These are phyloP conservation scores for Pseudomugil tenellus DNA, from an alignment of 2,797 vertebrate species.

Conservation along the genomic window DNA sequence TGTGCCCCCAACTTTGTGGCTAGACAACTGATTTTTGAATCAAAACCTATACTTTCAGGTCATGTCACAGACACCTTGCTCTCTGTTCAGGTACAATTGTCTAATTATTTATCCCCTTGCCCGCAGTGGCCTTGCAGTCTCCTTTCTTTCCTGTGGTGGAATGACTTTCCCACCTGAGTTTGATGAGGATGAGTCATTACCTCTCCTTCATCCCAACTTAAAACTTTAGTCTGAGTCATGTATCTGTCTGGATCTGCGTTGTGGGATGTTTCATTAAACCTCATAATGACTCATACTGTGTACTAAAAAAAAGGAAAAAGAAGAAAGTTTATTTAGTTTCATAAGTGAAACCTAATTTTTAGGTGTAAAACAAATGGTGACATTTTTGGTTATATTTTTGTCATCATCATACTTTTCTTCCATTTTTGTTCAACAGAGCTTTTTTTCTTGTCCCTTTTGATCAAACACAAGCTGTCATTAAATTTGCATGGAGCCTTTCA, in stretches of 20 bases:
- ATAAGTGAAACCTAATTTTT: slow-evolving; percentile 11
- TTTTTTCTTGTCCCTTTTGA: background rate
- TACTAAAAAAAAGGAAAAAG: background rate
- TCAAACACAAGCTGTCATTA: slow-evolving; percentile 24
- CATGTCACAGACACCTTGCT: slow-evolving; percentile 47
- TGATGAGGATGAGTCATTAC: slow-evolving; percentile 54
- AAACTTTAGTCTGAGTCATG: slow-evolving; percentile 40
- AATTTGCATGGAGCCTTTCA: slow-evolving; percentile 25
- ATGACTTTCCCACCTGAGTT: slow-evolving; percentile 56
- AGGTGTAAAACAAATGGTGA: background rate
- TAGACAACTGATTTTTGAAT: slow-evolving; percentile 46
- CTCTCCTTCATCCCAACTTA: slow-evolving; percentile 25
- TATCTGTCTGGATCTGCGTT: slow-evolving; percentile 7
- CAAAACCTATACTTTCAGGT: slow-evolving; percentile 45
- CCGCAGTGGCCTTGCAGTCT: slow-evolving; percentile 52
- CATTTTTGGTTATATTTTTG: background rate
- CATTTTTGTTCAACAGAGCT: slow-evolving; percentile 3
- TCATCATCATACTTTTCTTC: background rate
- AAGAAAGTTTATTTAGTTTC: background rate
- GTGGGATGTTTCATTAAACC: slow-evolving; percentile 14
- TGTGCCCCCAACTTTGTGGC: slow-evolving; percentile 16
- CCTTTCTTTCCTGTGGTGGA: slow-evolving; percentile 48
- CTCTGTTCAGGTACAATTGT: slow-evolving; percentile 49
- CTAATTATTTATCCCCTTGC: slow-evolving; percentile 59
- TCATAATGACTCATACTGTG: background rate